Percentiles rank a stretch among this genome's conserved stretches.
phyloP scores from a whole-genome alignment of 2,888 invertebrate genomes.

The Apotomis capreana region DNA sequence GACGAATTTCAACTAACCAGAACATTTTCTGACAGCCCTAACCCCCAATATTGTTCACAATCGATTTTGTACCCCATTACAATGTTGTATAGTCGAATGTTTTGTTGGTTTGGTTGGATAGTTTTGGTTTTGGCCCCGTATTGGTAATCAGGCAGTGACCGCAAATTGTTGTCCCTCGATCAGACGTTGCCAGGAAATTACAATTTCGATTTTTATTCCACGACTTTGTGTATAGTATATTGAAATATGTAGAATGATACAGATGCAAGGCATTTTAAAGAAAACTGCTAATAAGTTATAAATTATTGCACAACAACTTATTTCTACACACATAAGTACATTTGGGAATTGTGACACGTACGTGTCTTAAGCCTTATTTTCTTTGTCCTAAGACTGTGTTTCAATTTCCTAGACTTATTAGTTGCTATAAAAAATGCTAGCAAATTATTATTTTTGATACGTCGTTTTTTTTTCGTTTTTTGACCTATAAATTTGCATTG shows the following conservation, averaged over 20 bases:
- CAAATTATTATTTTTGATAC: too few species aligned
- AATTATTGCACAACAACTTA: too few species aligned
- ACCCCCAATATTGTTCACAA: slow-evolving; percentile 38
- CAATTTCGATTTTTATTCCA: slow-evolving; percentile 80
- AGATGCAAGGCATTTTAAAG: neutral
- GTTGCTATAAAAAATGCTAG: too few species aligned
- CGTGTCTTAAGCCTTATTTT: too few species aligned
- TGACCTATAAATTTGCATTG: too few species aligned
- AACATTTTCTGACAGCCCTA: slow-evolving; percentile 55
- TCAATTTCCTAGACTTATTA: too few species aligned
- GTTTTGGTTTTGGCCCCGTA: slow-evolving; percentile 67
- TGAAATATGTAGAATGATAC: slow-evolving; percentile 42
- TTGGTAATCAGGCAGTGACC: slow-evolving; percentile 82
- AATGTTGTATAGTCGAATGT: slow-evolving; percentile 49
- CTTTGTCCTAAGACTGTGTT: too few species aligned
- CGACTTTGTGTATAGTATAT: slow-evolving; percentile 65
- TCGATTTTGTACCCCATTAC: slow-evolving; percentile 46
- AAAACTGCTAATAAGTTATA: too few species aligned
- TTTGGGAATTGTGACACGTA: too few species aligned
- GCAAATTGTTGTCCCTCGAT: slow-evolving; percentile 83
- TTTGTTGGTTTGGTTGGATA: slow-evolving; percentile 45
- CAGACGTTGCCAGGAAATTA: slow-evolving; percentile 81
- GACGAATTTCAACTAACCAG: slow-evolving; percentile 79
- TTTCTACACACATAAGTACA: too few species aligned
- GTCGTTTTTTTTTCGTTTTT: too few species aligned